A percentile compares a stretch with the other conserved stretches of the same genome.
Conservation (phyloP, 2,113 vertebrate species). For the Passerina amoena region DNA sequence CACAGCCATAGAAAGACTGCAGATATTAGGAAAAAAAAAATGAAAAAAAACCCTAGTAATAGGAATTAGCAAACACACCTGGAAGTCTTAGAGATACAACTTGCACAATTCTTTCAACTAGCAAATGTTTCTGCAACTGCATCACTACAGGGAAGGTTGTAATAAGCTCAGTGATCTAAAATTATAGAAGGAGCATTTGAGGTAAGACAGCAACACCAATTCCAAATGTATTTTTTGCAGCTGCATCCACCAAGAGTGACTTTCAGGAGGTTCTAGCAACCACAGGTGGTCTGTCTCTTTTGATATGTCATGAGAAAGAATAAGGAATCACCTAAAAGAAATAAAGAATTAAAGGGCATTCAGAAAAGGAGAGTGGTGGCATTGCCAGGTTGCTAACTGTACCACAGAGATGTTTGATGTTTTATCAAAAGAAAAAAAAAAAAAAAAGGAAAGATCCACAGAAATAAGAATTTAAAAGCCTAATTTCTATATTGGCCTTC, state of each 20-base stretch:
- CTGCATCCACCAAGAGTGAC: neutral
- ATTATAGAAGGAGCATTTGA: neutral
- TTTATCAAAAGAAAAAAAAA: too few relatives aligned
- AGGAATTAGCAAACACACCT: neutral
- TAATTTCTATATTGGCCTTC: neutral
- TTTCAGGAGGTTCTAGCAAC: neutral
- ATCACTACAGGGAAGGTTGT: neutral
- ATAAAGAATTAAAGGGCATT: neutral
- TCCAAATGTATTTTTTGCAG: neutral
- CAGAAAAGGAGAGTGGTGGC: neutral
- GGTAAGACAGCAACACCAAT: neutral
- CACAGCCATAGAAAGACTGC: neutral
- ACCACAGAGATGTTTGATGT: accelerated
- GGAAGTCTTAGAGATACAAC: neutral
- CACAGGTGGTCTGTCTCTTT: neutral
- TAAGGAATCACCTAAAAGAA: neutral
- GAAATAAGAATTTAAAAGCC: neutral
- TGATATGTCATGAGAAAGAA: neutral
- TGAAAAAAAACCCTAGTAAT: neutral
- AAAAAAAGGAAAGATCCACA: neutral
- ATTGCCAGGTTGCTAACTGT: neutral
- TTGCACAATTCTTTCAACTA: neutral
- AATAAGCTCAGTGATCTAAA: neutral
- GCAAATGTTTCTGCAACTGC: neutral
- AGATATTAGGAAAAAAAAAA: neutral